phyloP scores from a whole-genome alignment of 2,888 invertebrate genomes.

The Merodon equestris region DNA sequence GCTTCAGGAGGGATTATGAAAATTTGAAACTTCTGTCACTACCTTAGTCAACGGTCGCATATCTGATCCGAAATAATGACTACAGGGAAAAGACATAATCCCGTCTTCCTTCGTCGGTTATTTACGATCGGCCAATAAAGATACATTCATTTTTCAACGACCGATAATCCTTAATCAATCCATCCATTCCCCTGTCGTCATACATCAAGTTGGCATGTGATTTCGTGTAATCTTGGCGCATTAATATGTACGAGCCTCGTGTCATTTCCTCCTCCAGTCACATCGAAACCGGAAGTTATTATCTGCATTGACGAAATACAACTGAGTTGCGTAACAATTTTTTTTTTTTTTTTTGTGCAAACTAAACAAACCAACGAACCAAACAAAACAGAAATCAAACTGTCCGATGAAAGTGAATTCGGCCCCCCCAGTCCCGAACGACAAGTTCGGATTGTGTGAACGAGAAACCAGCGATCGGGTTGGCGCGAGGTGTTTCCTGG shows the following conservation, averaged over 20 bases:
- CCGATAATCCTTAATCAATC: conserved; percentile 47
- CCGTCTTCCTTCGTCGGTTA: too few relatives aligned
- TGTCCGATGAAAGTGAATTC: conserved; percentile 53
- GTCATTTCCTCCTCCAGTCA: conserved; percentile 44
- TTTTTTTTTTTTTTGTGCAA: too few relatives aligned
- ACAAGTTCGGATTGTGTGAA: conserved; percentile 33
- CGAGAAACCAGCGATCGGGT: conserved; percentile 8
- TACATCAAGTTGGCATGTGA: conserved; percentile 21
- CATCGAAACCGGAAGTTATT: conserved; percentile 56
- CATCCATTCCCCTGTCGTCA: conserved; percentile 16
- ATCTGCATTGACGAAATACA: conserved; percentile 50
- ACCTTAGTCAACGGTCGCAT: too few relatives aligned
- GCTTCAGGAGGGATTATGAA: too few relatives aligned
- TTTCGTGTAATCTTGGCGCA: conserved; percentile 42
- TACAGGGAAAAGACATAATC: too few relatives aligned
- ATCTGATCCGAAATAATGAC: too few relatives aligned
- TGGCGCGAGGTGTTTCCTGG: conserved; percentile 29
- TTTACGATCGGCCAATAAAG: too few relatives aligned
- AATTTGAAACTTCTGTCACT: too few relatives aligned
- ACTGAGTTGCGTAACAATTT: conserved; percentile 54
- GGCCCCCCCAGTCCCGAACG: conserved; percentile 3
- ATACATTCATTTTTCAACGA: too few relatives aligned
- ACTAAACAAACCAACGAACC: conserved; percentile 14
- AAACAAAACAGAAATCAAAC: conserved; percentile 3
- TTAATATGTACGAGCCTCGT: conserved; percentile 32